Conservation (phyloP, 2,113 vertebrate genomes). For the Lepisosteus oculatus region DNA sequence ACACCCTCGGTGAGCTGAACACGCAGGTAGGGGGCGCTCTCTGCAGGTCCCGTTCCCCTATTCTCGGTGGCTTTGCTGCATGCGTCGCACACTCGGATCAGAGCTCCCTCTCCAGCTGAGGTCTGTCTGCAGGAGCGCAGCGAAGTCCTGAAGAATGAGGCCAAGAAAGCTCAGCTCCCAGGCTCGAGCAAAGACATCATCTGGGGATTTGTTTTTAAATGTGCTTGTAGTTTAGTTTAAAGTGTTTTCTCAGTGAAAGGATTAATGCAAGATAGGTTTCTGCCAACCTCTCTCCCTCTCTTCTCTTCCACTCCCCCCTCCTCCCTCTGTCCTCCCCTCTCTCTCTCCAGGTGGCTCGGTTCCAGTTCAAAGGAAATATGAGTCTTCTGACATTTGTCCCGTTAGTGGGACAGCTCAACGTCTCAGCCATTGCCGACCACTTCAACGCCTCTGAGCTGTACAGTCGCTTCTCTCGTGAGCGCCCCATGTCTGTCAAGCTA, state of each 20-base stretch:
- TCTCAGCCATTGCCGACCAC: slow-evolving; percentile 66
- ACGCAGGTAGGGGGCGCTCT: slow-evolving; percentile 66
- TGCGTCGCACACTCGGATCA: no score
- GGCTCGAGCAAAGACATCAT: no score
- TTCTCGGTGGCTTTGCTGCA: not conserved
- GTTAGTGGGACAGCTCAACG: slow-evolving; percentile 55
- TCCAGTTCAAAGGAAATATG: slow-evolving; percentile 80
- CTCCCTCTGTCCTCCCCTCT: not conserved
- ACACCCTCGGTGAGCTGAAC: slow-evolving; percentile 69
- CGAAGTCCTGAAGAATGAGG: no score
- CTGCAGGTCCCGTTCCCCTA: not conserved
- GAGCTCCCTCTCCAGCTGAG: no score
- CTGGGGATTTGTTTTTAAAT: no score
- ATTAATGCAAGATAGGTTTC: no score
- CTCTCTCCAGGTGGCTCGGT: slow-evolving; percentile 75
- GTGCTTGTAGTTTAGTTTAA: no score
- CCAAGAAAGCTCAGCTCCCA: no score
- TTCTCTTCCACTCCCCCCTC: no score
- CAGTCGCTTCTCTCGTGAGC: slow-evolving; percentile 66
- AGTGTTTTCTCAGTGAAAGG: no score
- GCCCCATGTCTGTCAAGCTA: slow-evolving; percentile 75
- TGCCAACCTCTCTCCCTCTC: no score
- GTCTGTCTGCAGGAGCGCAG: no score
- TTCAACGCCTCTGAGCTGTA: slow-evolving; percentile 70
- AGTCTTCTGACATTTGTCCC: slow-evolving; percentile 86